Conservation (phyloP, 2,113 vertebrate genomes). For the Propithecus coquereli region DNA sequence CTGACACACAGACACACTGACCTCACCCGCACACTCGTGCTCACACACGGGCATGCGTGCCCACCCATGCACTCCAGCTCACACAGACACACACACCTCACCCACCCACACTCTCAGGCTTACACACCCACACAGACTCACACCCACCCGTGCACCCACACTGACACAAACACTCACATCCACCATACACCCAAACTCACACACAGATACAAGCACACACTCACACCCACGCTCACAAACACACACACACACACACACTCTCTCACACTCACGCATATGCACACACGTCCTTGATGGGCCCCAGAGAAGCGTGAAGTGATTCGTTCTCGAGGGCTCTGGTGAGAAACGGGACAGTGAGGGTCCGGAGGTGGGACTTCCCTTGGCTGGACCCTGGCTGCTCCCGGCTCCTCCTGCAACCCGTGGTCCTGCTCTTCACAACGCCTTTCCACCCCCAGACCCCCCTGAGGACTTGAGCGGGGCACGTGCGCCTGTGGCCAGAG, state of each 20-base stretch:
- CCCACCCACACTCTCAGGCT: neutral
- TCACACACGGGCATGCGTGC: neutral
- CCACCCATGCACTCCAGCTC: neutral
- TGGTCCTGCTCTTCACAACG: neutral
- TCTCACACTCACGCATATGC: neutral
- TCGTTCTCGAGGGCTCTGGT: neutral
- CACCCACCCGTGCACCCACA: neutral
- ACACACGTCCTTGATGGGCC: neutral
- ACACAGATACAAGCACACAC: neutral
- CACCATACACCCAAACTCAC: neutral
- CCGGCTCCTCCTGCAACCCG: neutral
- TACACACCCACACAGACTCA: neutral
- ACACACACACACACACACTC: too few species aligned
- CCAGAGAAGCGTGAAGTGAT: neutral
- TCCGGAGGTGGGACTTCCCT: neutral
- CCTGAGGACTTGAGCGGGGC: accelerated
- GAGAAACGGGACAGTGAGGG: neutral
- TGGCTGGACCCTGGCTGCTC: neutral
- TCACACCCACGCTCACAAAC: neutral
- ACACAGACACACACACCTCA: neutral
- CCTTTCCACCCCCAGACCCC: accelerated
- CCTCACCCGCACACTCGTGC: too few species aligned
- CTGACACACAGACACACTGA: neutral
- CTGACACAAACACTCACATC: neutral
- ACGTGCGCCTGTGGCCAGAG: accelerated